Percentiles rank a stretch among this genome's conserved stretches.
These are phyloP conservation scores for Lepidurus apus DNA, from an alignment of 1,140 invertebrate genomes.

Conservation along the genomic window DNA sequence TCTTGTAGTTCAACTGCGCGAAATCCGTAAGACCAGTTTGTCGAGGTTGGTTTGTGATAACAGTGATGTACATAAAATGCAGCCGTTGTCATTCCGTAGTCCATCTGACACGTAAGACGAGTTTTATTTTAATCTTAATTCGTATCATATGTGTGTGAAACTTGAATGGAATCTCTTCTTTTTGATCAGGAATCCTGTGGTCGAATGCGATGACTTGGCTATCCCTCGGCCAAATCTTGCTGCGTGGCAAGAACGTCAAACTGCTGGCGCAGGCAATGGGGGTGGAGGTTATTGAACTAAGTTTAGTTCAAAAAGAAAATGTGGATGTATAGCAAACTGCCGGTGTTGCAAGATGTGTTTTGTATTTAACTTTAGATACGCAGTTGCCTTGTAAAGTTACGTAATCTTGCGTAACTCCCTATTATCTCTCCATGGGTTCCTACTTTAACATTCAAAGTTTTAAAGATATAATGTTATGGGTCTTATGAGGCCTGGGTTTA, in stretches of 20 bases:
- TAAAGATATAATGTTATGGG: not conserved
- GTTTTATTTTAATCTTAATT: not conserved
- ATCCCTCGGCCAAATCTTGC: constrained; percentile 23
- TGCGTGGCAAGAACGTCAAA: constrained; percentile 29
- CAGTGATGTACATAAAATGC: constrained; percentile 54
- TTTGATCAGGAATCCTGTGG: constrained; percentile 29
- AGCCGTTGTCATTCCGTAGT: constrained; percentile 51
- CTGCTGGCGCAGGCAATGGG: not conserved
- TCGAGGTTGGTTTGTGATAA: constrained; percentile 84
- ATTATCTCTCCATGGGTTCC: constrained; percentile 5
- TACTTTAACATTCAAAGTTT: not conserved
- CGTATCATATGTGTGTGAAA: not conserved
- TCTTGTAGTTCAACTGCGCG: constrained; percentile 66
- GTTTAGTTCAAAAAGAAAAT: not conserved
- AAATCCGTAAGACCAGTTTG: constrained; percentile 76
- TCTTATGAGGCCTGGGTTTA: constrained; percentile 2
- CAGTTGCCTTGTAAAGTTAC: not conserved
- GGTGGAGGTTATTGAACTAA: not conserved
- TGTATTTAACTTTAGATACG: not conserved
- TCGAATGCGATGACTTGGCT: constrained; percentile 26
- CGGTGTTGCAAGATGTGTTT: not conserved
- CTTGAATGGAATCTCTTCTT: not conserved
- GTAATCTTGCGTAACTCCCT: not conserved
- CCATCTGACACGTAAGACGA: constrained; percentile 46
- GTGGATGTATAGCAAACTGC: not conserved